A percentile compares a stretch with the other conserved stretches of the same genome.
Evolutionary conservation across 1,140 invertebrate species (phyloP).

Genomic region (Lineus longissimus): DNA sequence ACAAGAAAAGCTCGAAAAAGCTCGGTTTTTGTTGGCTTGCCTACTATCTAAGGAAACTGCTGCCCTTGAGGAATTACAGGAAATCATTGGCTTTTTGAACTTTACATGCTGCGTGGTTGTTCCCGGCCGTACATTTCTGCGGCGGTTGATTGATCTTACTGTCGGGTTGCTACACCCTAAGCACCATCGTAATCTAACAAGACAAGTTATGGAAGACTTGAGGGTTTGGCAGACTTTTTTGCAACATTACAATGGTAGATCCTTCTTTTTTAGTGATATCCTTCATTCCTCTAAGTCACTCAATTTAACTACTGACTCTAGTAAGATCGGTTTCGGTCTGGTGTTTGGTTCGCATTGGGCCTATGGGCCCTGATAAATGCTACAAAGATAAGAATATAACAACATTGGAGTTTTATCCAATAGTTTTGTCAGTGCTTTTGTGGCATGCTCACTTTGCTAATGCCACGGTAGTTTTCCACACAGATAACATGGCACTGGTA

Average conservation of each 20-base stretch:
- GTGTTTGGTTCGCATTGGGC: not conserved
- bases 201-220: not conserved
- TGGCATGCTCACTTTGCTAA: not conserved
- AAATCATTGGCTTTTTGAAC: not conserved
- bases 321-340: not conserved
- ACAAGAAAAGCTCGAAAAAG: not conserved
- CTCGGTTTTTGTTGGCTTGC: not conserved
- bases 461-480: not conserved
- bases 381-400: not conserved
- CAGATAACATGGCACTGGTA: not conserved
- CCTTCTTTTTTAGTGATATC: not conserved
- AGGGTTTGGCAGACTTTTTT: not conserved
- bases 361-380: not conserved
- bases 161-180: not conserved
- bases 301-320: not conserved
- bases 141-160: constrained; percentile 1
- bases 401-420: not conserved
- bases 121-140: not conserved
- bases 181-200: not conserved
- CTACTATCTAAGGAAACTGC: not conserved
- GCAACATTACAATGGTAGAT: not conserved
- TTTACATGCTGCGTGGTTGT: not conserved
- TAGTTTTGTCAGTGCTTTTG: not conserved
- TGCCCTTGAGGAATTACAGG: not conserved
- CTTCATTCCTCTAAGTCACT: not conserved